These are phyloP conservation scores for Rhyacophila brunnea DNA, from an alignment of 1,140 invertebrate genomes.

Conservation along the genomic window DNA sequence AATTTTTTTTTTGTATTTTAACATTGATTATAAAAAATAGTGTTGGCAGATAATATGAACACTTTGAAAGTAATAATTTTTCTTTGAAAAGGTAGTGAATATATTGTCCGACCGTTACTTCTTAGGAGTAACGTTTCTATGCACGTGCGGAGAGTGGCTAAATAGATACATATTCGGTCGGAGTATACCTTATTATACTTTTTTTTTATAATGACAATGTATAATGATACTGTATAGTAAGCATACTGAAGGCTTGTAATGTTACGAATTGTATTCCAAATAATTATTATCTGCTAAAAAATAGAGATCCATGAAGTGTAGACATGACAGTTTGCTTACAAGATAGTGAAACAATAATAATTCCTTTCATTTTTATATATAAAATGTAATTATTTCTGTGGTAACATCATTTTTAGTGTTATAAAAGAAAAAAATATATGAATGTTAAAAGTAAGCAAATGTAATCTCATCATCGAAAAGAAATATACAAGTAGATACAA, in stretches of 20 bases:
- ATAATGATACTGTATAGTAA: neutral
- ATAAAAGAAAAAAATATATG: conserved; percentile 16
- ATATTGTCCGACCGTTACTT: too few species aligned
- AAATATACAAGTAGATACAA: conserved; percentile 26
- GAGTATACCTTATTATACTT: neutral
- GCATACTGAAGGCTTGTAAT: neutral
- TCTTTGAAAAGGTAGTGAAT: neutral
- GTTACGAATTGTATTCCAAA: conserved; percentile 1
- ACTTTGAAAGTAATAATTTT: neutral
- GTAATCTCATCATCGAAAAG: conserved; percentile 29
- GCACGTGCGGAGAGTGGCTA: too few species aligned
- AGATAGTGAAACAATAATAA: neutral
- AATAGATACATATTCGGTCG: too few species aligned
- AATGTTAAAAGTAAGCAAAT: conserved; percentile 29
- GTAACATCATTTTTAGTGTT: conserved; percentile 13
- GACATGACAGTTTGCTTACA: conserved; percentile 2
- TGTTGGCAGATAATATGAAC: neutral
- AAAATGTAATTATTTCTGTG: conserved; percentile 5
- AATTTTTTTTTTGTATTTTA: conserved; percentile 1
- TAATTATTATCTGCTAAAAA: neutral
- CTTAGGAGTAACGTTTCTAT: too few species aligned
- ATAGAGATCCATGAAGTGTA: neutral
- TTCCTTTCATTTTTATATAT: neutral
- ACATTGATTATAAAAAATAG: neutral
- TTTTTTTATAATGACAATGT: neutral